Evolutionary conservation across 1,140 invertebrate species (phyloP), one percentile per base, ranked within the genome.

Genomic region (Panagrolaimus sp.): DNA sequence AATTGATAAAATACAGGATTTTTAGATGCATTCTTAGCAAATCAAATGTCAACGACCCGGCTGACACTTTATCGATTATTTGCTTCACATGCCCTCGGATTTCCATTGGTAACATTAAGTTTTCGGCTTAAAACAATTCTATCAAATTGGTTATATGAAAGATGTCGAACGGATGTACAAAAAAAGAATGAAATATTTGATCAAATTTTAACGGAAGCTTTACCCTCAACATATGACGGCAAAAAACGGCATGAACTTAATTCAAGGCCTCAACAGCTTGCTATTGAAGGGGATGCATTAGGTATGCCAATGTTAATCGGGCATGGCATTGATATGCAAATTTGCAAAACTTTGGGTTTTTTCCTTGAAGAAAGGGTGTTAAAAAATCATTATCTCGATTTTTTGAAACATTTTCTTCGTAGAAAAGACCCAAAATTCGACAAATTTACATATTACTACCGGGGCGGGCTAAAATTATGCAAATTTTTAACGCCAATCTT

Each of bases 61-160:
- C 87, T 94, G 84, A 93, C 95, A 86, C 88, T 96, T 68, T 97
- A 93, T 88, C 88, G 93, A 83, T 94, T 95, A 69, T 95, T 98
- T 86, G 95, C 95, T 75, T 95, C 95, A 75, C 95, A 98, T 86
- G 98, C 91, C 85, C 92, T 96, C 86, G 93, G 95, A 70, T 98
- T 96, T 89, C 94, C 94, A 75, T 91, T 96, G 76, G 92, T 97
- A 55, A 96, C 93, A 72, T 88, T 97, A 80, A 93, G 94, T 74
- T 96, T 96, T 87, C 92, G 92, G 80, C 91, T 95, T 83, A 96
- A 96, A 88, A 92, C 91, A 84, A 94, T 93, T 84, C 89, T 96
- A 72, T 45, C 55, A 63, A 45, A 63, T 68, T 68, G 32, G 58
- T 43, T 32, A 26, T 52, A 38, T 52, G 70, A 69, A 69, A 21